These are phyloP conservation scores for Pao palembangensis DNA, from an alignment of 2,113 vertebrate genomes.

Conservation along the genomic window DNA sequence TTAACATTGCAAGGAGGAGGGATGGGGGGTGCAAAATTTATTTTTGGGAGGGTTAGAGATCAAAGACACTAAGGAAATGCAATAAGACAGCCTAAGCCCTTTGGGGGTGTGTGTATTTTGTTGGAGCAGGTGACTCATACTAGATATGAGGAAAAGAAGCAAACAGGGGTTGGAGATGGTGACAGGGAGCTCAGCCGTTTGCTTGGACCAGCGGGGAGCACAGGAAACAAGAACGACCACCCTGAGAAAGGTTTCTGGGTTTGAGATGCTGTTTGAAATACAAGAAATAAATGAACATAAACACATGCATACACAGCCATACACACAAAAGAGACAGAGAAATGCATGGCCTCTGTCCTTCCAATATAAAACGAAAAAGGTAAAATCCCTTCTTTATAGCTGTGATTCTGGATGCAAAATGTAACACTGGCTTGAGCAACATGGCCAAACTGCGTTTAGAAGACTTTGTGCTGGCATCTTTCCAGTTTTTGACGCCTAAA, in stretches of 20 bases:
- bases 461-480: too few relatives aligned
- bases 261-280: constrained; percentile 42
- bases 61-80: constrained; percentile 64
- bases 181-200: constrained; percentile 59
- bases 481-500: too few relatives aligned
- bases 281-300: constrained; percentile 7
- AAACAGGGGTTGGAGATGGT: constrained; percentile 58
- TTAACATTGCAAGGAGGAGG: constrained; percentile 50
- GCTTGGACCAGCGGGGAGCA: constrained; percentile 53
- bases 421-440: too few relatives aligned
- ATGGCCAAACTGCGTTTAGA: too few relatives aligned
- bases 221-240: constrained; percentile 32
- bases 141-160: constrained; percentile 49
- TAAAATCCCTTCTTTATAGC: too few relatives aligned
- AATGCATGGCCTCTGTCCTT: too few relatives aligned
- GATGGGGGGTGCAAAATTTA: constrained; percentile 9
- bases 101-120: constrained; percentile 53
- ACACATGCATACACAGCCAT: constrained; percentile 15
- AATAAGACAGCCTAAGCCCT: constrained; percentile 63
- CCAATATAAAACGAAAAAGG: too few relatives aligned
- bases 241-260: constrained; percentile 43
- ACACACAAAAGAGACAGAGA: constrained; percentile 2
- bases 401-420: too few relatives aligned
- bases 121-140: constrained; percentile 52
- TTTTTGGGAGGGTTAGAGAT: constrained; percentile 48